phyloP scores from a whole-genome alignment of 2,113 vertebrate species.

The Cottus gobio region DNA sequence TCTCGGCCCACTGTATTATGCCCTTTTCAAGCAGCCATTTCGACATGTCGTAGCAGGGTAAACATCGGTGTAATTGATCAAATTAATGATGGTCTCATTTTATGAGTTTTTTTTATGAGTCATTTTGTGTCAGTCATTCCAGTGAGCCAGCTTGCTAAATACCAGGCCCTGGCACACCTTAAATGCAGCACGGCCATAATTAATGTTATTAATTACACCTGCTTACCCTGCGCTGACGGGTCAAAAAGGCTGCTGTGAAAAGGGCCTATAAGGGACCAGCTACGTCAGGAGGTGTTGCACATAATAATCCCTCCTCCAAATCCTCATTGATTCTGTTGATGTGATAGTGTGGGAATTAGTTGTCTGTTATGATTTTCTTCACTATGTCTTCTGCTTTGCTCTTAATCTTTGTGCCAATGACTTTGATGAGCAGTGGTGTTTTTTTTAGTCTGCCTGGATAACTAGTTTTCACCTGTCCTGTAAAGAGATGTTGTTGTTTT shows the following conservation, averaged over 20 bases:
- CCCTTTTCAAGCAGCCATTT: not conserved
- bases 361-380: constrained; percentile 25
- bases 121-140: not conserved
- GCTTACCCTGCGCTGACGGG: not conserved
- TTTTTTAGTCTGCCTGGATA: constrained; percentile 30
- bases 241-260: not conserved
- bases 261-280: constrained; percentile 36
- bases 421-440: constrained; percentile 42
- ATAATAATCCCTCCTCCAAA: constrained; percentile 26
- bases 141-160: not conserved
- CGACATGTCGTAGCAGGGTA: not conserved
- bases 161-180: not conserved
- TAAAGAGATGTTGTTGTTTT: constrained; percentile 9
- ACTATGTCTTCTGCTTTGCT: constrained; percentile 41
- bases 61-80: not conserved
- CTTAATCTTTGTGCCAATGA: constrained; percentile 66
- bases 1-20: constrained; percentile 14
- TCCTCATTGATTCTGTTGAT: constrained; percentile 22
- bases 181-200: not conserved
- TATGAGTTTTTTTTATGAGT: too few species aligned
- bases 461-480: constrained; percentile 24
- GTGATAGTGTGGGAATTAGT: constrained; percentile 18
- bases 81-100: not conserved
- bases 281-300: constrained; percentile 37
- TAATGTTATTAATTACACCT: not conserved